Percentiles rank a stretch among this genome's conserved stretches.
Conservation (phyloP, 2,888 invertebrate species). For the Trichogramma dendrolimi region DNA sequence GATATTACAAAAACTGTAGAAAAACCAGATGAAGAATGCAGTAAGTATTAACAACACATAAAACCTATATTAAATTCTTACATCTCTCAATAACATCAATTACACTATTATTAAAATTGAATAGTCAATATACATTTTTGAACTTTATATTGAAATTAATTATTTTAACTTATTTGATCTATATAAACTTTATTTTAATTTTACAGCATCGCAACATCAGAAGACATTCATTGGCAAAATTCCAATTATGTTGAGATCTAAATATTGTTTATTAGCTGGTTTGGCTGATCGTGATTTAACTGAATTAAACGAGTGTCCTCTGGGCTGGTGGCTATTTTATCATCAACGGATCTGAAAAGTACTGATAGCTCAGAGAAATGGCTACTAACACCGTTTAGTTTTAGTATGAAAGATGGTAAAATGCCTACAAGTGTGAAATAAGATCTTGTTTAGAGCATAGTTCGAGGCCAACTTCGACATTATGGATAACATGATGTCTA, state of each 20-base stretch:
- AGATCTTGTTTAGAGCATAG: slow-evolving; percentile 89
- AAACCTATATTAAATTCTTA: too few species aligned
- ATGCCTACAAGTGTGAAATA: slow-evolving; percentile 97
- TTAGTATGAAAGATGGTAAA: slow-evolving; percentile 99
- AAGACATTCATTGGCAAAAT: slow-evolving; percentile 78
- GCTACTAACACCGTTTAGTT: slow-evolving; percentile 99
- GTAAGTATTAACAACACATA: slow-evolving; percentile 55
- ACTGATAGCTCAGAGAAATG: slow-evolving; percentile 99
- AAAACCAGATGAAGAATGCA: slow-evolving; percentile 83
- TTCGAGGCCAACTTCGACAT: slow-evolving; percentile 92
- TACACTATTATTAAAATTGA: background rate
- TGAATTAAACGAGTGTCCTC: slow-evolving; percentile 97
- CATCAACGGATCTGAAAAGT: slow-evolving; percentile 97
- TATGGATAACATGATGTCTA: slow-evolving; percentile 99
- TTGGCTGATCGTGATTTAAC: slow-evolving; percentile 98
- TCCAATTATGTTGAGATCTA: slow-evolving; percentile 98
- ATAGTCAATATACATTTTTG: background rate
- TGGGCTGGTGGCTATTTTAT: slow-evolving; percentile 99
- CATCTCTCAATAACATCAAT: too few species aligned
- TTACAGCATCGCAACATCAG: slow-evolving; percentile 59
- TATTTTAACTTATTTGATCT: background rate
- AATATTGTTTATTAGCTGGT: slow-evolving; percentile 91
- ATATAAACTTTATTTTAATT: background rate
- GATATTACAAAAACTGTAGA: slow-evolving; percentile 96
- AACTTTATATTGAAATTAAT: background rate